Base-by-base conservation (phyloP, 2,888 invertebrate genomes). In the Chloromyia formosa region DNA sequence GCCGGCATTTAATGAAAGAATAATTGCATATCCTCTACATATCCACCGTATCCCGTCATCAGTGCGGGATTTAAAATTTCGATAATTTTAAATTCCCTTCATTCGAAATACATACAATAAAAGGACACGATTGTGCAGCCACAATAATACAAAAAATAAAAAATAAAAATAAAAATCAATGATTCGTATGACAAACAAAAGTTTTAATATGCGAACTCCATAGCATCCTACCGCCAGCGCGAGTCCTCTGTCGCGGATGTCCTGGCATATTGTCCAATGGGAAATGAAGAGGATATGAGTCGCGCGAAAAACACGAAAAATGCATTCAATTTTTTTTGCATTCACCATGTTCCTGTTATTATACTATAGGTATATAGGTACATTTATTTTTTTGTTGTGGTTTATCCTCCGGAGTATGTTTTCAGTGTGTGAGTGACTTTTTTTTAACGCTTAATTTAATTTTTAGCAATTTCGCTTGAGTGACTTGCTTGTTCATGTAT, bases 131-230 rank as follows among this genome's bases (percentile, higher is more conserved):
- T 35, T 35, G 27, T 35, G 27, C 27, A 35, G 27, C 27, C 27
- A 35, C 27, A 35, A 35, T 35, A 7, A 2, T 35, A 35, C 27
- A 35, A 35, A 35, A 35, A 35, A 35, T 7, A 35, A 4, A 35
- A 35, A 35, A 35, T 7, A 35, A 35, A 35, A 35, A 35, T 35
- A 49, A 49, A 49, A 49, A 49, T 49, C 12, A 49, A 49, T n/a
- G 14, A 49, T 49, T n/a, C 49, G 49, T 7, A n/a, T 49, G 49
- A 49, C 49, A 49, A 49, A 49, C 49, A n/a, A 49, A 49, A 49
- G 10, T 49, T 49, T 49, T 49, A 3, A 49, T 49, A 49, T 49
- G 14, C 14, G 2, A 49, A 49, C 49, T n/a, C 5, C 16, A n/a
- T 12, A n/a, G n/a, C 49, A 12, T n/a, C 49, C 14, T 49, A n/a